These are phyloP conservation scores for Drosophila sproati DNA, from an alignment of 1,140 invertebrate genomes.

Conservation along the genomic window DNA sequence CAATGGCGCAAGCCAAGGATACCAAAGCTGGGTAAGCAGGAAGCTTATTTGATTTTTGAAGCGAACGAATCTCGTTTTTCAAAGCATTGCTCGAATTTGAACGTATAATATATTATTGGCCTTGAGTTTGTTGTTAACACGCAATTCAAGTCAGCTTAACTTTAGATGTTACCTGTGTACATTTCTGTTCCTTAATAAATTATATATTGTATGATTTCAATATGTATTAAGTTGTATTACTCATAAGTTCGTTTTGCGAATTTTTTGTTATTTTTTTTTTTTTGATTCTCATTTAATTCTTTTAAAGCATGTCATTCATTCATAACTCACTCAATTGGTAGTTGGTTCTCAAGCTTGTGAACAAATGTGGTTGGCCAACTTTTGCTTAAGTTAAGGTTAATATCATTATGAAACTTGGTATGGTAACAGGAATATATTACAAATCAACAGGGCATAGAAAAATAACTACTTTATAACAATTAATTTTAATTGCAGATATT, in stretches of 20 bases:
- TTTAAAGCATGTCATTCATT: constrained; percentile 29
- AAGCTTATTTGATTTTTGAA: constrained; percentile 27
- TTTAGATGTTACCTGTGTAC: constrained; percentile 66
- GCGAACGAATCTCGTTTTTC: constrained; percentile 47
- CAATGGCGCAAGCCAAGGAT: constrained; percentile 56
- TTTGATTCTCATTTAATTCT: constrained; percentile 19
- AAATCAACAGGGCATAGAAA: not conserved
- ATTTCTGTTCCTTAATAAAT: constrained; percentile 78
- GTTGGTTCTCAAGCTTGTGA: constrained; percentile 4
- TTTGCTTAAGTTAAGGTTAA: not conserved
- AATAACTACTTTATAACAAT: too few relatives aligned
- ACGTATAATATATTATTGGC: constrained; percentile 36
- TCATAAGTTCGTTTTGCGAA: constrained; percentile 29
- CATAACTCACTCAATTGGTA: constrained; percentile 28
- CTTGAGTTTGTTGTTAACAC: constrained; percentile 44
- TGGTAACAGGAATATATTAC: constrained; percentile 3
- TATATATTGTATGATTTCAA: constrained; percentile 60
- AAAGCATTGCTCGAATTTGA: constrained; percentile 66
- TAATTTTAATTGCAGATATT: too few relatives aligned
- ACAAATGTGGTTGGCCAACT: constrained; percentile 7
- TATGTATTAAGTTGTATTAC: constrained; percentile 65
- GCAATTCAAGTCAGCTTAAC: constrained; percentile 59
- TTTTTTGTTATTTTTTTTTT: constrained; percentile 32
- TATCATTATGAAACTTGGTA: not conserved
- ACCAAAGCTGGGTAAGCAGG: constrained; percentile 76